Conservation (phyloP, 2,797 vertebrate species). For the Thunnus albacares region DNA sequence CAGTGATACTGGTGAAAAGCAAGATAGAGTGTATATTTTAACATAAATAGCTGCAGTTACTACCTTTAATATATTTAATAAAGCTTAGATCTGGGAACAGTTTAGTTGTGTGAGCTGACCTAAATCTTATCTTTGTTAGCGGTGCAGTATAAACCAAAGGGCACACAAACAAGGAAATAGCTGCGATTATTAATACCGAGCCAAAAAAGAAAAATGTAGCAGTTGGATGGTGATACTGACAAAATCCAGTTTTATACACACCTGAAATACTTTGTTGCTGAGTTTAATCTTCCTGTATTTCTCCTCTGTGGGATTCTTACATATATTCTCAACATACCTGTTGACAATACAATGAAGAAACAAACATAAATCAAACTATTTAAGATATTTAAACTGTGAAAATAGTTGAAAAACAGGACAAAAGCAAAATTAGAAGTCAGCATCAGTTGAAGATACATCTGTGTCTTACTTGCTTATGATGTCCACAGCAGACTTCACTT, state of each 20-base stretch:
- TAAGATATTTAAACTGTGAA: not conserved
- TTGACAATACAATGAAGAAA: slow-evolving; percentile 16
- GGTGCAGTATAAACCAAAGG: no score
- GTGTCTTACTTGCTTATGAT: slow-evolving; percentile 93
- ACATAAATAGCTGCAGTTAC: no score
- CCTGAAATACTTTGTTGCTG: slow-evolving; percentile 95
- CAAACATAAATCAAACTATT: not conserved
- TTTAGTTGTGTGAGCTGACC: not conserved
- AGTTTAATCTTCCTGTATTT: slow-evolving; percentile 94
- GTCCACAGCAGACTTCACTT: slow-evolving; percentile 91
- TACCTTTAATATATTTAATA: no score
- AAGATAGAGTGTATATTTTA: no score
- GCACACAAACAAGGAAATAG: no score
- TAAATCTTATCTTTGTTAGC: no score
- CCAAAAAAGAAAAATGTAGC: not conserved
- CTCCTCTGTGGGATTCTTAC: slow-evolving; percentile 93
- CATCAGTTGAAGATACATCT: not conserved
- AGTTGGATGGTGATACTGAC: no score
- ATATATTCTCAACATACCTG: slow-evolving; percentile 97
- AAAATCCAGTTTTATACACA: slow-evolving; percentile 57
- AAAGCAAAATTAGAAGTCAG: not conserved
- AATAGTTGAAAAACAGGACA: not conserved
- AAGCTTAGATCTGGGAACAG: no score
- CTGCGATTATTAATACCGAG: not conserved
- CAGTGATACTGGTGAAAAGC: no score